A percentile compares a stretch with the other conserved stretches of the same genome.
These are phyloP conservation scores for Microchrysa polita DNA, from an alignment of 2,888 invertebrate species.

Conservation along the genomic window DNA sequence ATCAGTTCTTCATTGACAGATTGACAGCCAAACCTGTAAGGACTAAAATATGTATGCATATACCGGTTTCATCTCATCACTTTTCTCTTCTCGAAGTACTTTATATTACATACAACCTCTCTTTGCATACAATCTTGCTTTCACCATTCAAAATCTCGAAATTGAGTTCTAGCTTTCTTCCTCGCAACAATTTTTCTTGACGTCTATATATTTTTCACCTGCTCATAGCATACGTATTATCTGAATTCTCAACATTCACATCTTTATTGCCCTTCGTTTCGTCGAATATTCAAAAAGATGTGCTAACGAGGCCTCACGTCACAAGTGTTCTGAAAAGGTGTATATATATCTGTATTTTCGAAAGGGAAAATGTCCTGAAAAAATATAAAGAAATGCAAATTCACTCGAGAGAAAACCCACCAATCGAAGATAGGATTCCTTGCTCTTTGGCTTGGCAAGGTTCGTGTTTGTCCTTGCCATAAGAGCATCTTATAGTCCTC, in stretches of 20 bases:
- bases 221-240: too few species aligned
- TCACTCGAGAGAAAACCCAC: too few species aligned
- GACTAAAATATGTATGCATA: too few species aligned
- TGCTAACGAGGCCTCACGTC: slow-evolving; percentile 21
- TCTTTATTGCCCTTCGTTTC: slow-evolving; percentile 3
- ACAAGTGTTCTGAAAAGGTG: not conserved
- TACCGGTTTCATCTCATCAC: not conserved
- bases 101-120: not conserved
- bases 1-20: too few species aligned
- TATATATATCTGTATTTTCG: too few species aligned
- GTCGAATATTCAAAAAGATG: slow-evolving; percentile 12
- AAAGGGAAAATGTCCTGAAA: not conserved
- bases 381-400: too few species aligned
- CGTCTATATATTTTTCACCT: slow-evolving; percentile 27
- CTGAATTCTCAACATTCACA: slow-evolving; percentile 19
- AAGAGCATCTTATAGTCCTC: not conserved
- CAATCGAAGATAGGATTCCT: too few species aligned
- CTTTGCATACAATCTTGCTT: not conserved
- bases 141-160: not conserved
- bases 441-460: too few species aligned
- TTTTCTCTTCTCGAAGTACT: not conserved
- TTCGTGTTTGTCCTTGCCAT: not conserved
- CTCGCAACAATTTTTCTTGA: not conserved
- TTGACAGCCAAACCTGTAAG: not conserved
- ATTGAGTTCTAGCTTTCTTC: not conserved